Conservation (phyloP, 2,797 vertebrate genomes). For the Choloepus didactylus region DNA sequence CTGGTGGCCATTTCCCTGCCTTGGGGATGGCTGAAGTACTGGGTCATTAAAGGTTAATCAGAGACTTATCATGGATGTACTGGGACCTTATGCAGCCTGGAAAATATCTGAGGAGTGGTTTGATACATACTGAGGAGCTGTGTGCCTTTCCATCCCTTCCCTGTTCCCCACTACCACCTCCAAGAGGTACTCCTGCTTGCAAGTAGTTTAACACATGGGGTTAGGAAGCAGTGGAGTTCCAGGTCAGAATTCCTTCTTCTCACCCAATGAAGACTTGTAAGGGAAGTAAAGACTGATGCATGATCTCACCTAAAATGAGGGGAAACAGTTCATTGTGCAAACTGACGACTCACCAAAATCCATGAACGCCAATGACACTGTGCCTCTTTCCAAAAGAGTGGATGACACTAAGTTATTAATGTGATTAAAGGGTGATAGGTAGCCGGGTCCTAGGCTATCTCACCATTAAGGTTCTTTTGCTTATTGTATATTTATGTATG, state of each 20-base stretch:
- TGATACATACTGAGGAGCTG: slow-evolving; percentile 81
- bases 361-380: slow-evolving; percentile 84
- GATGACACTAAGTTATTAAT: no score
- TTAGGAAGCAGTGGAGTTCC: slow-evolving; percentile 75
- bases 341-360: slow-evolving; percentile 86
- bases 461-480: no score
- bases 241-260: slow-evolving; percentile 46
- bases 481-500: no score
- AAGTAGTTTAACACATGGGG: slow-evolving; percentile 76
- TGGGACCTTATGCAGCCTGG: slow-evolving; percentile 85
- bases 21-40: no score
- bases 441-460: no score
- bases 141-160: slow-evolving; percentile 84
- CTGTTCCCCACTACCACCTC: slow-evolving; percentile 70
- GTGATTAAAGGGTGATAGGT: no score
- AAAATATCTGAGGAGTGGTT: slow-evolving; percentile 79
- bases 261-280: slow-evolving; percentile 28
- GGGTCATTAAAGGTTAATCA: slow-evolving; percentile 80
- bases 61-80: slow-evolving; percentile 87
- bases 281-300: slow-evolving; percentile 81
- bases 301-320: slow-evolving; percentile 81
- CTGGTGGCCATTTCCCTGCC: no score
- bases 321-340: slow-evolving; percentile 83
- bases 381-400: slow-evolving; percentile 54
- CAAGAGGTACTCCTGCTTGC: slow-evolving; percentile 70